Evolutionary conservation across 2,113 vertebrate genomes (phyloP).

Genomic region (Buteo buteo): DNA sequence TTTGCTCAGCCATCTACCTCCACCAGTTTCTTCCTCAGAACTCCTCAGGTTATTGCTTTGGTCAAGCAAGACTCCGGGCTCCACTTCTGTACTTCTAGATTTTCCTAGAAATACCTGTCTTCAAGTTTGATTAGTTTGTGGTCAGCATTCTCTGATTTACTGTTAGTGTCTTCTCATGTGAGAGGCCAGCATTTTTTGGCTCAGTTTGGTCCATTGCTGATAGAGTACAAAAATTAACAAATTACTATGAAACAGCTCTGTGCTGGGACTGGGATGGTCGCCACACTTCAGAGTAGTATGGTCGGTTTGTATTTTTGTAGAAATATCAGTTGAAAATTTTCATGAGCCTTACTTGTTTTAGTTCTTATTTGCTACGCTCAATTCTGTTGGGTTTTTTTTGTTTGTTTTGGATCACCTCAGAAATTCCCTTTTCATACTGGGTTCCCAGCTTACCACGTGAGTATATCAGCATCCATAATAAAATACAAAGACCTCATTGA

Average conservation of each 20-base stretch:
- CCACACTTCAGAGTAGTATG: neutral
- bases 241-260: neutral
- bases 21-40: neutral
- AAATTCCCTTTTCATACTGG: neutral
- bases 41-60: neutral
- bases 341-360: neutral
- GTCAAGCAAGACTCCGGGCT: neutral
- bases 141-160: neutral
- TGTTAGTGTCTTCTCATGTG: neutral
- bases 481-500: neutral
- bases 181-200: neutral
- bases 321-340: neutral
- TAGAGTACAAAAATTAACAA: neutral
- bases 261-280: neutral
- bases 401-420: neutral
- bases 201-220: neutral
- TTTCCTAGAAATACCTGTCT: neutral
- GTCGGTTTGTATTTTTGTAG: neutral
- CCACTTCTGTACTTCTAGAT: neutral
- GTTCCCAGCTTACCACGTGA: neutral
- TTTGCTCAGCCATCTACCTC: neutral
- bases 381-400: neutral
- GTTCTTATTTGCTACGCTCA: neutral
- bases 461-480: neutral
- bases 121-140: neutral